These are phyloP conservation scores for Notodonta ziczac DNA, from an alignment of 2,888 invertebrate species.

Conservation along the genomic window DNA sequence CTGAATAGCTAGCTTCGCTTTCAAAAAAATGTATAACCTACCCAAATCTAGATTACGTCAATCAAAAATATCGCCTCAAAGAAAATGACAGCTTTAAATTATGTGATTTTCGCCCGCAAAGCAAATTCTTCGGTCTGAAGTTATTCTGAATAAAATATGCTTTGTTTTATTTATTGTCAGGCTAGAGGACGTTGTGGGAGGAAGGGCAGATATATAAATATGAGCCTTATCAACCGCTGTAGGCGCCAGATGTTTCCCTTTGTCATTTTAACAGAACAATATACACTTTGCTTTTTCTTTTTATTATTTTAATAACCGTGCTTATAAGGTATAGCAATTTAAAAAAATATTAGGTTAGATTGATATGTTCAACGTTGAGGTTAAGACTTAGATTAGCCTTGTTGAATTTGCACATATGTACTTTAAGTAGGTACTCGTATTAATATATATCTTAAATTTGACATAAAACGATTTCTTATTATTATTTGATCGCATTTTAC, in stretches of 20 bases:
- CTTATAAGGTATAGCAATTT: background rate
- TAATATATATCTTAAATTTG: too few relatives aligned
- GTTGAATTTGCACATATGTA: too few relatives aligned
- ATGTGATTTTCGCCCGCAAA: background rate
- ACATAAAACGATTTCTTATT: too few relatives aligned
- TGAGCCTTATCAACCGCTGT: background rate
- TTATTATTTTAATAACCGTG: background rate
- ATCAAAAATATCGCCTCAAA: background rate
- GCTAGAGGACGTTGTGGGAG: background rate
- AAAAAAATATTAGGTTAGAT: background rate
- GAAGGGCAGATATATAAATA: conserved; percentile 1
- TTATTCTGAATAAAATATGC: conserved; percentile 6
- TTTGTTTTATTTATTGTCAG: conserved; percentile 8
- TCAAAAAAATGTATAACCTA: background rate
- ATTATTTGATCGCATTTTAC: too few relatives aligned
- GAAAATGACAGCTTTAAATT: background rate
- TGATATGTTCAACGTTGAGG: background rate
- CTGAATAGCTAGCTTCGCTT: background rate
- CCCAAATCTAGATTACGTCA: background rate
- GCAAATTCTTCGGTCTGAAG: background rate
- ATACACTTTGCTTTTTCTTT: background rate
- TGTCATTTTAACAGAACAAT: background rate
- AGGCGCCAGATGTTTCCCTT: background rate
- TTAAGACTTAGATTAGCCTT: too few relatives aligned
- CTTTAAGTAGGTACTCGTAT: too few relatives aligned